Evolutionary conservation across 2,888 invertebrate species (phyloP).

Genomic region (Caenorhabditis doughertyi): DNA sequence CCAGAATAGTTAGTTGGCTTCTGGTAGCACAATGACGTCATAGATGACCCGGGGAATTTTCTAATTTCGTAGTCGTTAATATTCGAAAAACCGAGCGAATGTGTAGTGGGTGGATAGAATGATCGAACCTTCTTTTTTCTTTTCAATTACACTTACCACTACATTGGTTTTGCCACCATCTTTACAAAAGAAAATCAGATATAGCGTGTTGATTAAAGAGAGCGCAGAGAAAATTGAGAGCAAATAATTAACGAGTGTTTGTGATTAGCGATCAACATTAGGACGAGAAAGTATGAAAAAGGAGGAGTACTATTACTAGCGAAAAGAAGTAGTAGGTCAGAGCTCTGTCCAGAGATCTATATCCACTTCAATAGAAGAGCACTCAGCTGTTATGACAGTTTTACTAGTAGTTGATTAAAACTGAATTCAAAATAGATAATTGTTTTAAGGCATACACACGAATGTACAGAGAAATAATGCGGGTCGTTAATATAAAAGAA

Average conservation of each 20-base stretch:
- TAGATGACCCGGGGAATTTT: constrained; percentile 20
- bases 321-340: background rate
- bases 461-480: too few species aligned
- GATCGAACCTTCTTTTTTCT: constrained; percentile 43
- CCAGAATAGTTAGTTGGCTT: constrained; percentile 37
- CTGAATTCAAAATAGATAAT: too few species aligned
- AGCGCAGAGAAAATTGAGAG: constrained; percentile 38
- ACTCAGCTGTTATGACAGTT: too few species aligned
- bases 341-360: too few species aligned
- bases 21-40: constrained; percentile 25
- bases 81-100: constrained; percentile 18
- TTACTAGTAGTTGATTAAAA: too few species aligned
- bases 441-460: too few species aligned
- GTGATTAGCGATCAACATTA: constrained; percentile 45
- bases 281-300: background rate
- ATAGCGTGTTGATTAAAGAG: constrained; percentile 42
- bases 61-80: constrained; percentile 44
- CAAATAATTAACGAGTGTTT: constrained; percentile 63
- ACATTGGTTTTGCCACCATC: constrained; percentile 53
- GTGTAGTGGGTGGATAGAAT: constrained; percentile 3
- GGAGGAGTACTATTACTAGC: constrained; percentile 1
- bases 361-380: background rate
- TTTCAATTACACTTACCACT: constrained; percentile 47
- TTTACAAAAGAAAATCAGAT: constrained; percentile 33
- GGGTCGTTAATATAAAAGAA: too few species aligned